Percentiles rank a stretch among this genome's conserved stretches.
Evolutionary conservation across 2,797 vertebrate genomes (phyloP).

Genomic region (Hozukius guyotensis): DNA sequence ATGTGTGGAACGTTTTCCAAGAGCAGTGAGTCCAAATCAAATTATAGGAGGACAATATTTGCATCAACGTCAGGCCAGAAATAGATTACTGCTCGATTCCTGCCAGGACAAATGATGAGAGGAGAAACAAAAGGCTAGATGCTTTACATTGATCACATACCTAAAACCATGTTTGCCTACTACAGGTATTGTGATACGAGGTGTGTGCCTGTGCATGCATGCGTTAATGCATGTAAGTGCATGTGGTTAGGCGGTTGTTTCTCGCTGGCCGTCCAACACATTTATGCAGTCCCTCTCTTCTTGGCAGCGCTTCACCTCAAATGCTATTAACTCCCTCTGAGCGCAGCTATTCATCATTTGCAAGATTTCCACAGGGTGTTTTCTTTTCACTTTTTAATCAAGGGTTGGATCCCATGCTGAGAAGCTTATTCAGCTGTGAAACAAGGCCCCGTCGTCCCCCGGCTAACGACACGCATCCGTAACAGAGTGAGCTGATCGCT

Average conservation of each 20-base stretch:
- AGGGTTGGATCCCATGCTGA: conserved; percentile 54
- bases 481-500: conserved; percentile 41
- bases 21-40: conserved; percentile 14
- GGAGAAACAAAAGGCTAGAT: conserved; percentile 9
- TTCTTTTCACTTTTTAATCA: conserved; percentile 72
- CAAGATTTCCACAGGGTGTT: conserved; percentile 56
- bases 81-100: conserved; percentile 10
- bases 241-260: not conserved
- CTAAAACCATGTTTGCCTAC: not conserved
- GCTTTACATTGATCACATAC: conserved; percentile 17
- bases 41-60: conserved; percentile 36
- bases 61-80: conserved; percentile 4
- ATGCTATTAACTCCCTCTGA: conserved; percentile 51
- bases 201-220: not conserved
- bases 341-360: conserved; percentile 62
- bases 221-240: not conserved
- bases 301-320: conserved; percentile 45
- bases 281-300: conserved; percentile 22
- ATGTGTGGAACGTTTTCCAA: conserved; percentile 30
- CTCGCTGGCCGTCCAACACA: conserved; percentile 15
- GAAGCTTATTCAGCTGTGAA: conserved; percentile 64
- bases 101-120: conserved; percentile 7
- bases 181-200: not conserved
- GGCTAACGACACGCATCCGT: conserved; percentile 58
- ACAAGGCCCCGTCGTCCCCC: conserved; percentile 59